Percentiles rank a stretch among this genome's conserved stretches.
These are phyloP conservation scores for Drosophila siamana DNA, from an alignment of 2,888 invertebrate species.

Conservation along the genomic window DNA sequence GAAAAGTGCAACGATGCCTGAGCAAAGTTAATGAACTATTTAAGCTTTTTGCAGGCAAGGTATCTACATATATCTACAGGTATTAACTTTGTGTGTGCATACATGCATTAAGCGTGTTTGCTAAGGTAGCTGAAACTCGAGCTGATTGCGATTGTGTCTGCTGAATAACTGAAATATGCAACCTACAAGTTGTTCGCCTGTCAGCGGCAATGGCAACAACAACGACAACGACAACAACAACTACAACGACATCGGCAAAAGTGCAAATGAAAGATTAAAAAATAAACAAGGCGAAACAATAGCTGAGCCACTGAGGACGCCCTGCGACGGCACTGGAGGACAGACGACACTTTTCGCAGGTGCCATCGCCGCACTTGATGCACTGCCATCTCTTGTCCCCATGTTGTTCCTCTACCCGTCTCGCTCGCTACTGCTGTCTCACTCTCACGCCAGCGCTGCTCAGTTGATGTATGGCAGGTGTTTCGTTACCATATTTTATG, in stretches of 20 bases:
- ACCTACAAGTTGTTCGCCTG: constrained; percentile 33
- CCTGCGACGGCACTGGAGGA: constrained; percentile 4
- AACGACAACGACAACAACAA: constrained; percentile 11
- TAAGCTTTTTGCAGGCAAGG: background rate
- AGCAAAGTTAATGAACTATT: background rate
- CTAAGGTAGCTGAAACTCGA: constrained; percentile 55
- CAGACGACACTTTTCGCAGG: constrained; percentile 57
- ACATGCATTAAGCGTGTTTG: constrained; percentile 9
- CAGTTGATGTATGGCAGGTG: constrained; percentile 65
- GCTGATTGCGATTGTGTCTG: constrained; percentile 39
- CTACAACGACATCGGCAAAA: constrained; percentile 36
- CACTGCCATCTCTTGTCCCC: background rate
- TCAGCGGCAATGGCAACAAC: constrained; percentile 23
- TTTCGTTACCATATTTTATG: constrained; percentile 77
- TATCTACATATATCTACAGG: background rate
- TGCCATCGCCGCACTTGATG: constrained; percentile 26
- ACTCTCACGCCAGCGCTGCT: background rate
- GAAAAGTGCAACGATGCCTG: background rate
- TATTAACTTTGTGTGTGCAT: constrained; percentile 1
- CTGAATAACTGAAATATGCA: constrained; percentile 48
- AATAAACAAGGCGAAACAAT: constrained; percentile 52
- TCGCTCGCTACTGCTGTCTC: background rate
- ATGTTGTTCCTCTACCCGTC: background rate
- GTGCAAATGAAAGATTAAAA: constrained; percentile 73
- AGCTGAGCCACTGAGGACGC: constrained; percentile 15